These are phyloP conservation scores for Sepioteuthis lessoniana DNA, from an alignment of 2,888 invertebrate genomes.

Conservation along the genomic window DNA sequence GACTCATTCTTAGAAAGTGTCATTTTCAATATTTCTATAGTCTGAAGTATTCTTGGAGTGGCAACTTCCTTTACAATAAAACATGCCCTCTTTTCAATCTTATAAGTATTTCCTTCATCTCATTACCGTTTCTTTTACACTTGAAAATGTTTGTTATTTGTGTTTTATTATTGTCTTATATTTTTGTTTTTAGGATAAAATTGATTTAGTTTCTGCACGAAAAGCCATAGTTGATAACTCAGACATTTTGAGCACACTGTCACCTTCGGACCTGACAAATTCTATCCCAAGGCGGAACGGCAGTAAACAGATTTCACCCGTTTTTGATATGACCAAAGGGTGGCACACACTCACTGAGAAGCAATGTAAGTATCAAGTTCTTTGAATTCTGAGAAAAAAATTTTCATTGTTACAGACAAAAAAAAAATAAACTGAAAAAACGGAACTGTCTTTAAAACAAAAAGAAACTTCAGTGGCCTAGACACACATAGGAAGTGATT, in stretches of 20 bases:
- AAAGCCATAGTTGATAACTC: neutral
- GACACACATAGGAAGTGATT: too few species aligned
- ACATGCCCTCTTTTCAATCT: too few species aligned
- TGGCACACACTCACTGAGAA: constrained; percentile 38
- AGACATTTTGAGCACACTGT: neutral
- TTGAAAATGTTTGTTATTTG: neutral
- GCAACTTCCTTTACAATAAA: neutral
- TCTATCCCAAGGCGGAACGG: constrained; percentile 34
- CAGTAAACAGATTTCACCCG: constrained; percentile 38
- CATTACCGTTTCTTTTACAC: neutral
- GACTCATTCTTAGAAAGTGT: too few species aligned
- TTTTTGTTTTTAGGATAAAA: constrained; percentile 37
- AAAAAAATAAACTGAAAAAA: too few species aligned
- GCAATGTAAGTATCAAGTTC: constrained; percentile 19
- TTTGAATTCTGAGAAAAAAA: neutral
- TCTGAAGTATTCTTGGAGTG: neutral
- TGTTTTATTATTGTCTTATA: neutral
- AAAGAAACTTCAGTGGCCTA: too few species aligned
- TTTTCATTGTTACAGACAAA: neutral
- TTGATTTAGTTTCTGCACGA: constrained; percentile 41
- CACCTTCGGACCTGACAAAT: constrained; percentile 34
- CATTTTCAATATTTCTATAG: too few species aligned
- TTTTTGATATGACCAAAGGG: neutral
- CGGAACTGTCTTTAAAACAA: too few species aligned
- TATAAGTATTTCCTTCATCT: neutral